Conservation (phyloP, 2,113 vertebrate genomes). For the Cheirogaleus medius region DNA sequence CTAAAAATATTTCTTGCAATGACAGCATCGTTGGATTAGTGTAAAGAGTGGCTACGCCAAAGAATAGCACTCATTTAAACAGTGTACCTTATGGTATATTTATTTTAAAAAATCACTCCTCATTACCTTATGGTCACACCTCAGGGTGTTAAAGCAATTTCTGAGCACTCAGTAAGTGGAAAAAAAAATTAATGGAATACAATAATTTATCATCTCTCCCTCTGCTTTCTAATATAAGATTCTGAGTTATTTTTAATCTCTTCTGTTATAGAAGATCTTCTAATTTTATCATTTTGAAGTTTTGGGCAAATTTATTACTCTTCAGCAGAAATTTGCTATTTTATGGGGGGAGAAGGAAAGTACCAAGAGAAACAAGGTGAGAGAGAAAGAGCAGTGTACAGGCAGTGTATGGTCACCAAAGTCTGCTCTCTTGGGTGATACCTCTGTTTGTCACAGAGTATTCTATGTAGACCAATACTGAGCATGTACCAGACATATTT, state of each 20-base stretch:
- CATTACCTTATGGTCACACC: conserved; percentile 63
- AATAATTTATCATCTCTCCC: conserved; percentile 62
- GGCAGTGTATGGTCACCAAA: neutral
- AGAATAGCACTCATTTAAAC: conserved; percentile 61
- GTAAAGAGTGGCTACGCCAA: conserved; percentile 26
- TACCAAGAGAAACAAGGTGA: neutral
- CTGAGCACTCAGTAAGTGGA: conserved; percentile 37
- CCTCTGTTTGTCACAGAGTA: neutral
- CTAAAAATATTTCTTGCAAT: conserved; percentile 73
- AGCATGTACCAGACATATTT: neutral
- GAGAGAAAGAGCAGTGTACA: neutral
- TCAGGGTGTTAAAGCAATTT: conserved; percentile 62
- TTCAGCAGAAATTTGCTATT: conserved; percentile 34
- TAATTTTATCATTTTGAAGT: conserved; percentile 29
- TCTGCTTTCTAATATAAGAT: neutral
- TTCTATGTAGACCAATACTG: neutral
- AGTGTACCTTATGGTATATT: conserved; percentile 45
- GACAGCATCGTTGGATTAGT: conserved; percentile 60
- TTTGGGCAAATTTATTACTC: conserved; percentile 34
- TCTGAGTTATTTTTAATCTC: conserved; percentile 52
- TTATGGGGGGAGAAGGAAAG: neutral
- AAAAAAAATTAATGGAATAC: conserved; percentile 68
- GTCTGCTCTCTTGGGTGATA: neutral
- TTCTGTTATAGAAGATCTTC: conserved; percentile 25
- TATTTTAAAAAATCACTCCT: conserved; percentile 65